phyloP scores from a whole-genome alignment of 2,888 invertebrate species.

The Thecocarcelia acutangulata region DNA sequence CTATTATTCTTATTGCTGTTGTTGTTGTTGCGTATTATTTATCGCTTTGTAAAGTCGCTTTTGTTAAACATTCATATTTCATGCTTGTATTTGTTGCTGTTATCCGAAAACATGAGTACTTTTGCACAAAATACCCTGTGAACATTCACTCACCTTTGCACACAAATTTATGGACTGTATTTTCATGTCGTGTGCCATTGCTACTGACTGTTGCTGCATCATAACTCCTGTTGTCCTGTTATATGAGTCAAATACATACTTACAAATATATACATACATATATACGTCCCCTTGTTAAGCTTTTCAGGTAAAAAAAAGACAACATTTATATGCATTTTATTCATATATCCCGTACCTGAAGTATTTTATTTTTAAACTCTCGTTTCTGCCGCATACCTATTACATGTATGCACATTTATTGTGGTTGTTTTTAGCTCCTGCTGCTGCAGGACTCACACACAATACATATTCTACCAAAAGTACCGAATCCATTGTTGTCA shows the following conservation, averaged over 20 bases:
- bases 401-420: conserved; percentile 60
- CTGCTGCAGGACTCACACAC: conserved; percentile 15
- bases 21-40: conserved; percentile 49
- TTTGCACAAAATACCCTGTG: conserved; percentile 9
- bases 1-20: conserved; percentile 42
- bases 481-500: conserved; percentile 56
- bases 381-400: conserved; percentile 51
- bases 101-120: conserved; percentile 18
- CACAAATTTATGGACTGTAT: conserved; percentile 14
- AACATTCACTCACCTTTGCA: conserved; percentile 42
- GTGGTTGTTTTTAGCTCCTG: conserved; percentile 24
- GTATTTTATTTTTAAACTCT: conserved; percentile 24
- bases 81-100: conserved; percentile 46
- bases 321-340: conserved; percentile 12
- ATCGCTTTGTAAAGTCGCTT: conserved; percentile 59
- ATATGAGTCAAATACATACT: background rate
- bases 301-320: conserved; percentile 31
- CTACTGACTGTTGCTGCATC: conserved; percentile 36
- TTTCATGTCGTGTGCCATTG: background rate
- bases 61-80: conserved; percentile 54
- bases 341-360: conserved; percentile 29
- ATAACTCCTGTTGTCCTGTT: conserved; percentile 49
- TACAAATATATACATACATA: background rate
- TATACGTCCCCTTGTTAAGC: background rate
- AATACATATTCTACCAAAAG: background rate